phyloP scores from a whole-genome alignment of 2,888 invertebrate species.

The Lycaena phlaeas region DNA sequence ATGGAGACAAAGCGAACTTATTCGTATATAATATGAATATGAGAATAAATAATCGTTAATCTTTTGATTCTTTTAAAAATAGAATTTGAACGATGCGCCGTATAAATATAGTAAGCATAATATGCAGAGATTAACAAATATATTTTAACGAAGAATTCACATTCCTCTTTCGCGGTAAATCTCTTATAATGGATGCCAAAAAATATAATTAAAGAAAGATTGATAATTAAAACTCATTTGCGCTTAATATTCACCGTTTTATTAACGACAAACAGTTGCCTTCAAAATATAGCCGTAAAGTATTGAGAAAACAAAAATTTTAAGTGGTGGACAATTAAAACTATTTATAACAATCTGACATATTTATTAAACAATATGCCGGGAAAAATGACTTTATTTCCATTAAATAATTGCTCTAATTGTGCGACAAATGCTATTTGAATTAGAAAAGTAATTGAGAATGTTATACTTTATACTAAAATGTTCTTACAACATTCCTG shows the following conservation, averaged over 20 bases:
- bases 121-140: slow-evolving; percentile 1
- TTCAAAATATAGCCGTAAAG: slow-evolving; percentile 8
- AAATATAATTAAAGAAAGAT: slow-evolving; percentile 7
- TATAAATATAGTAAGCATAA: neutral
- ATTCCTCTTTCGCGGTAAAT: slow-evolving; percentile 5
- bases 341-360: slow-evolving; percentile 2
- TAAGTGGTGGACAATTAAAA: slow-evolving; percentile 6
- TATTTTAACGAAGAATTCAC: slow-evolving; percentile 2
- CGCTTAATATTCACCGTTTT: slow-evolving; percentile 1
- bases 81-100: neutral
- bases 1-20: too few species aligned
- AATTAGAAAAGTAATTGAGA: slow-evolving; percentile 2
- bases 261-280: slow-evolving; percentile 7
- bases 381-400: slow-evolving; percentile 1
- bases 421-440: slow-evolving; percentile 1
- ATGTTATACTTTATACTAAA: neutral
- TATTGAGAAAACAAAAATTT: slow-evolving; percentile 6
- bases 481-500: neutral
- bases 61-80: too few species aligned
- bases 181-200: slow-evolving; percentile 8
- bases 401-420: slow-evolving; percentile 1
- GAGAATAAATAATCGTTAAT: too few species aligned
- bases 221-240: slow-evolving; percentile 3
- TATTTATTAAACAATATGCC: slow-evolving; percentile 2
- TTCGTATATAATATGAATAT: too few species aligned